Percentiles rank a stretch among this genome's conserved stretches.
These are phyloP conservation scores for Sinonovacula constricta DNA, from an alignment of 1,140 invertebrate species.

Conservation along the genomic window DNA sequence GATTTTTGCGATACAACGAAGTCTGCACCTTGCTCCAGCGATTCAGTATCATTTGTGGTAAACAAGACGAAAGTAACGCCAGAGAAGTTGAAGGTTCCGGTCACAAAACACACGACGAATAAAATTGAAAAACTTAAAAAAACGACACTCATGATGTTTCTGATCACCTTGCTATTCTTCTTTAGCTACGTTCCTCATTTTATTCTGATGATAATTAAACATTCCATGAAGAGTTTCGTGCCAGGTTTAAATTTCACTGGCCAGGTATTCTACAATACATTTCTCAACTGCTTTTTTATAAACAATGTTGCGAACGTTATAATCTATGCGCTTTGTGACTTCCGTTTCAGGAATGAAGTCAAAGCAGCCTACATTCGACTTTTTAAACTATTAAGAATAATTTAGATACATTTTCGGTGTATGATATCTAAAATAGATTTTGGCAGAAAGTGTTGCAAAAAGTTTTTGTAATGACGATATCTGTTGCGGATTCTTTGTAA, in stretches of 20 bases:
- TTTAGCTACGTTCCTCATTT: slow-evolving; percentile 66
- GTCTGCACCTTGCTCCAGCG: no score
- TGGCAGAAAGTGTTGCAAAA: no score
- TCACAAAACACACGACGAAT: slow-evolving; percentile 1
- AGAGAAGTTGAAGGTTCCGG: no score
- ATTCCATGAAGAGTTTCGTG: slow-evolving; percentile 54
- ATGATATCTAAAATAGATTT: no score
- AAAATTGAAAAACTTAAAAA: slow-evolving; percentile 2
- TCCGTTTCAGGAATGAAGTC: slow-evolving; percentile 56
- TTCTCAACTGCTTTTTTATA: slow-evolving; percentile 63
- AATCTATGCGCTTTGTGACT: slow-evolving; percentile 66
- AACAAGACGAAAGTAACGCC: no score
- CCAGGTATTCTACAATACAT: slow-evolving; percentile 61
- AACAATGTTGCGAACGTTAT: slow-evolving; percentile 63
- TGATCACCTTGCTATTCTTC: slow-evolving; percentile 63
- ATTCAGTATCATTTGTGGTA: no score
- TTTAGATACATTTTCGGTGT: no score
- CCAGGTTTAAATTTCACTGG: slow-evolving; percentile 14
- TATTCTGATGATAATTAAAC: slow-evolving; percentile 52
- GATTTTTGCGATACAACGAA: no score
- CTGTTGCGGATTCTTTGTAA: no score
- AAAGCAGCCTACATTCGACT: slow-evolving; percentile 2
- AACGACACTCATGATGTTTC: slow-evolving; percentile 63
- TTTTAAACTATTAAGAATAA: no score
- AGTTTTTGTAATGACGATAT: no score